Percentiles rank a stretch among this genome's conserved stretches.
Conservation (phyloP, 2,797 vertebrate species). For the Clangula hyemalis region DNA sequence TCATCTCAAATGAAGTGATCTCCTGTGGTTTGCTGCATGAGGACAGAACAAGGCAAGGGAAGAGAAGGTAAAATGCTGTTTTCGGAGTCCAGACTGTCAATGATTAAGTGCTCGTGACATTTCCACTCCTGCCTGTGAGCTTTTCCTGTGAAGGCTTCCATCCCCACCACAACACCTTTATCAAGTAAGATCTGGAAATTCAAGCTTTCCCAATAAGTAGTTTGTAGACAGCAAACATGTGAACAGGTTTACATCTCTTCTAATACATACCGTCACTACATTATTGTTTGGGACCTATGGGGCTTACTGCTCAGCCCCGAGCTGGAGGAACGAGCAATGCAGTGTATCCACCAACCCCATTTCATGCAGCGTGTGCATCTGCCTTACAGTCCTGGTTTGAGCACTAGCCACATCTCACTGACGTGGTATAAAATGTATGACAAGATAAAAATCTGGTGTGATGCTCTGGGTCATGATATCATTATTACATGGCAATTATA, state of each 20-base stretch:
- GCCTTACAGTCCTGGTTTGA: not conserved
- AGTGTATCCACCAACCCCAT: fast-evolving
- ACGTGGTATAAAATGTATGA: fast-evolving
- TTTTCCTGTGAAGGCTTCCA: not conserved
- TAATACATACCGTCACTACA: not conserved
- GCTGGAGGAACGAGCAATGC: not conserved
- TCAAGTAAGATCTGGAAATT: fast-evolving
- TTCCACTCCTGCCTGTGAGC: not conserved
- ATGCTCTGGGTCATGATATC: not conserved
- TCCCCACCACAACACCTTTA: not conserved
- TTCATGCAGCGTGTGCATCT: not conserved
- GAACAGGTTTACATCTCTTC: not conserved
- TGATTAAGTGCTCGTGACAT: not conserved
- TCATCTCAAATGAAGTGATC: not conserved
- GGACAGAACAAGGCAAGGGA: not conserved
- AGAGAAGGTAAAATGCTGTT: not conserved
- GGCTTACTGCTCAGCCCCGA: not conserved
- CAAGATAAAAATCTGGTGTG: not conserved
- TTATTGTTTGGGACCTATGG: no score
- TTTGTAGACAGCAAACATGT: not conserved
- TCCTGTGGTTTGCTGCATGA: fast-evolving
- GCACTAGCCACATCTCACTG: not conserved
- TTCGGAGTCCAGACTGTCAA: not conserved
- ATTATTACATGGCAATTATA: not conserved
- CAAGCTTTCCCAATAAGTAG: not conserved